Evolutionary conservation across 2,113 vertebrate species (phyloP), one percentile per base, ranked within the genome.

Genomic region (Microcebus lehilahytsara): DNA sequence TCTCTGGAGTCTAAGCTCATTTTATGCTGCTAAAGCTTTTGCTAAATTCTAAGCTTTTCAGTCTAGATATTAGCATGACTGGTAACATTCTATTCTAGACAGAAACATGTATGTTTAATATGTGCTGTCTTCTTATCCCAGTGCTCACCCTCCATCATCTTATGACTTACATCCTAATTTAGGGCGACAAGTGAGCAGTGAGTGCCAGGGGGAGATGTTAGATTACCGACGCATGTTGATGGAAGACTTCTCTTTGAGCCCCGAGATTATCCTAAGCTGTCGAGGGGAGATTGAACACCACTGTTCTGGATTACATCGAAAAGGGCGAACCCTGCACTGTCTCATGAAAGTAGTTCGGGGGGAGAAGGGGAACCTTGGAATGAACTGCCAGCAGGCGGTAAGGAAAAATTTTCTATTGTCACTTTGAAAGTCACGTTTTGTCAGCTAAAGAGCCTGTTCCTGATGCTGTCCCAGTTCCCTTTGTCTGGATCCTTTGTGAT

Each of bases 161-260:
- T 67, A 11, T 85, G 37, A 85, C 64, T 85, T 64, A 0, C 0
- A 0, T 85, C 23, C 3, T 94, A 56, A 79, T 32, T 20, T 94
- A 99, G 99, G 99, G 72, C 99, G 99, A 3, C 98, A 99, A 0
- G 99, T 99, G 89, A 99, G 99, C 93, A 99, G 99, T 0, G 99
- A 99, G 97, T 99, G 99, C 98, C 99, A 99, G 98, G 99, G 99
- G 0, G 99, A 99, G 96, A 99, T 99, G 99, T 80, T 99, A 97
- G 99, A 99, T 98, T 99, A 99, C 98, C 98, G 99, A 34, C 99
- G 99, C 95, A 99, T 99, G 99, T 98, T 99, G 93, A 99, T 99
- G 99, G 99, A 99, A 93, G 99, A 99, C 98, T 99, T 99, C 97
- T 99, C 99, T 0, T 98, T 99, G 97, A 99, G 99, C 97, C 99